Evolutionary conservation across 1,140 invertebrate genomes (phyloP), one percentile per base, ranked within the genome.

Genomic region (Drosophila sp.): DNA sequence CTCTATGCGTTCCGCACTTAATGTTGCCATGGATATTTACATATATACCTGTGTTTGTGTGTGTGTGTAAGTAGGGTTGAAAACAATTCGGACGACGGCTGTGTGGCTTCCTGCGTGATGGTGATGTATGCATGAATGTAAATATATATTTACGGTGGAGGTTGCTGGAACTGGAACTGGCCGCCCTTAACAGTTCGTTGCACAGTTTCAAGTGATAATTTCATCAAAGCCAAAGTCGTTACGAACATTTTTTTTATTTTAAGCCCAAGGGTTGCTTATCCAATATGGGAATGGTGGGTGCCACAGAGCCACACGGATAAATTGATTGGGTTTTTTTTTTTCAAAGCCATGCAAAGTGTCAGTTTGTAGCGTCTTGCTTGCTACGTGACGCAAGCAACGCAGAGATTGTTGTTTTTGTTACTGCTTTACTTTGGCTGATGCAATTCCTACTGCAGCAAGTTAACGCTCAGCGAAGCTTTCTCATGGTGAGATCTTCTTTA

Each of bases 191-290:
- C 66, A 74, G 65, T 56, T 86, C 63, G 65, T 48, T 79, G 72
- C 67, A 63, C 72, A 76, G 73, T 82, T 63, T 63, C 21, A 21
- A 51, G 36, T 73, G 34, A 69, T 69, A 69, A 74, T 74, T 74
- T 51, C 75, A 78, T 61, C 64, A 61, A 71, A 64, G 65, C 54
- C 38, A 64, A 77, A 62, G 62, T 58, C 40, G 51, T 53, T 54
- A 11, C 57, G 7, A 61, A 51, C 48, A 34, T 59, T 58, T 41
- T 48, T 38, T 27, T 48, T 69, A 73, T 69, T 69, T 74, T 41
- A 48, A 62, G 57, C 50, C 21, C 34, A 53, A 53, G 45, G 66
- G 71, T 73, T 69, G 46, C 46, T 7, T 61, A n/a, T 50, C 27
- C 46, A 16, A 29, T 13, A 2, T 48, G 7, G 50, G n/a, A 51